These are phyloP conservation scores for Thera obeliscata DNA, from an alignment of 2,888 invertebrate genomes.

Conservation along the genomic window DNA sequence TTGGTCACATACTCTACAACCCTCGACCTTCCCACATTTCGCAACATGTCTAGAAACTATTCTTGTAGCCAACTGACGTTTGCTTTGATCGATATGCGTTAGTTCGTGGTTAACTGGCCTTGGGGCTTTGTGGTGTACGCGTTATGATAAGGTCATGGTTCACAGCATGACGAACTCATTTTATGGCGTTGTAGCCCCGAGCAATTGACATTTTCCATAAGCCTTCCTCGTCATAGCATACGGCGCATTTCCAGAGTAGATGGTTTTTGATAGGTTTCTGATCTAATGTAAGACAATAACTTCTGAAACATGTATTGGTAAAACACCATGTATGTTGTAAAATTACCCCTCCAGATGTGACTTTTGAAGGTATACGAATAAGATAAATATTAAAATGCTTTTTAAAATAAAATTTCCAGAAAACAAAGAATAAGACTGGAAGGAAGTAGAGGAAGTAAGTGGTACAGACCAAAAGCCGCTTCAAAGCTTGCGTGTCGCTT, in stretches of 20 bases:
- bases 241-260: background rate
- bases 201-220: conserved; percentile 16
- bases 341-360: no score
- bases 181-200: conserved; percentile 18
- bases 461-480: conserved; percentile 26
- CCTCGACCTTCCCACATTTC: conserved; percentile 14
- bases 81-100: conserved; percentile 56
- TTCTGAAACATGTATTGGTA: background rate
- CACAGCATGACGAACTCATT: conserved; percentile 30
- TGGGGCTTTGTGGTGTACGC: conserved; percentile 48
- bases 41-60: conserved; percentile 26
- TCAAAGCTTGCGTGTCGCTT: conserved; percentile 46
- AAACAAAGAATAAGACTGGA: background rate
- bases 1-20: conserved; percentile 5
- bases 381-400: no score
- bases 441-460: background rate
- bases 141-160: conserved; percentile 65
- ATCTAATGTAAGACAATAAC: background rate
- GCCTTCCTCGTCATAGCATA: background rate
- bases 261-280: background rate
- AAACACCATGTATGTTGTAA: no score
- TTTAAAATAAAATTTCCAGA: no score
- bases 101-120: conserved; percentile 50
- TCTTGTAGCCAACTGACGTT: conserved; percentile 33
- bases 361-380: no score